phyloP scores from a whole-genome alignment of 2,113 vertebrate species.

The Onychostoma macrolepis region DNA sequence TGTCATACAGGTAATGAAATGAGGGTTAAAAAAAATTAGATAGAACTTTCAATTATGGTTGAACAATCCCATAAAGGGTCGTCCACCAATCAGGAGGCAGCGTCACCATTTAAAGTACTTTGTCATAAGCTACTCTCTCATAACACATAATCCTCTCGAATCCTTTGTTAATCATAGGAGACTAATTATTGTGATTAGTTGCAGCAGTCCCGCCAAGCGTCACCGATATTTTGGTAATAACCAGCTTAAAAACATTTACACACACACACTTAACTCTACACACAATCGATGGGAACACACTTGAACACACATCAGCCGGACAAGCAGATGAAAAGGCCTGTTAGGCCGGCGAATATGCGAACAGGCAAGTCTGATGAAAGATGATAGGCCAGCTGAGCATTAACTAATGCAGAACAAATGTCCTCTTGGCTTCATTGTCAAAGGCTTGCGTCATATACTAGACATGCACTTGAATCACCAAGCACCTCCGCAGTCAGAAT shows the following conservation, averaged over 20 bases:
- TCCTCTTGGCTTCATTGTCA: constrained; percentile 41
- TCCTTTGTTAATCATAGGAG: constrained; percentile 23
- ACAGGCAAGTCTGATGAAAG: constrained; percentile 41
- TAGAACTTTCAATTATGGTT: neutral
- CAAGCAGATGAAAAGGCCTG: constrained; percentile 35
- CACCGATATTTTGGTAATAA: neutral
- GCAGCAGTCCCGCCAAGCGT: neutral
- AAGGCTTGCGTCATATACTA: constrained; percentile 41
- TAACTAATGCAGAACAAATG: constrained; percentile 53
- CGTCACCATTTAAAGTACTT: neutral
- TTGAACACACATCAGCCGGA: neutral
- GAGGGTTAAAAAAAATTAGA: neutral
- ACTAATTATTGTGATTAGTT: constrained; percentile 25
- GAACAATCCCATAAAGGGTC: neutral
- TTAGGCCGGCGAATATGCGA: constrained; percentile 32
- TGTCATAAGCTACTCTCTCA: constrained; percentile 2
- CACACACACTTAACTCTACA: neutral
- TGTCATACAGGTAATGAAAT: neutral
- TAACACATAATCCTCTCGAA: neutral
- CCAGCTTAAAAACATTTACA: neutral
- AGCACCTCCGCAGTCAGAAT: constrained; percentile 36
- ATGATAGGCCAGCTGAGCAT: constrained; percentile 48
- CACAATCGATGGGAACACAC: neutral
- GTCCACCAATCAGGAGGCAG: neutral
- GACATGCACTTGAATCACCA: constrained; percentile 38